phyloP scores from a whole-genome alignment of 2,797 vertebrate genomes.

The Fistularia tabacaria region DNA sequence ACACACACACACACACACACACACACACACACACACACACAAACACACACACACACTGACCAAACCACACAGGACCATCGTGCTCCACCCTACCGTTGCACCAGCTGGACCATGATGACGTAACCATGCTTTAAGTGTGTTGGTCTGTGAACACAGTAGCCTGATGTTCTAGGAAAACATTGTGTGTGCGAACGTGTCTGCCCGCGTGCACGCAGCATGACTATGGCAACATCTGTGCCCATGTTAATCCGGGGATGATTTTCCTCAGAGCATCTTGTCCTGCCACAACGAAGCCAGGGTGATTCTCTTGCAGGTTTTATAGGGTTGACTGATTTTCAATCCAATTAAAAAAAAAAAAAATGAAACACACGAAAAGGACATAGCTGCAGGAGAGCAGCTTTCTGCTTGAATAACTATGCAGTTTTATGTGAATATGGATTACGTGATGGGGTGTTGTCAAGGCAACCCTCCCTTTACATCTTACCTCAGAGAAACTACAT shows the following conservation, averaged over 20 bases:
- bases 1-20: constrained; percentile 10
- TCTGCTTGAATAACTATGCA: too few species aligned
- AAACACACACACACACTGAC: too few species aligned
- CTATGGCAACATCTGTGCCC: constrained; percentile 42
- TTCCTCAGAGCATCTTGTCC: constrained; percentile 15
- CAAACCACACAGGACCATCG: constrained; percentile 5
- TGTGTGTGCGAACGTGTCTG: constrained; percentile 2
- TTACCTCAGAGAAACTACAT: constrained; percentile 1
- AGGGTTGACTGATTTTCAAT: constrained; percentile 4
- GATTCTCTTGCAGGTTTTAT: background rate
- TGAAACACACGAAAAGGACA: too few species aligned
- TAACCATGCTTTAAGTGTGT: constrained; percentile 40
- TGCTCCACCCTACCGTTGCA: constrained; percentile 10
- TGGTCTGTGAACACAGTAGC: constrained; percentile 19
- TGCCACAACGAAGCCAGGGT: background rate
- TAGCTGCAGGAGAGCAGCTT: too few species aligned
- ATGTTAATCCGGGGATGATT: constrained; percentile 24
- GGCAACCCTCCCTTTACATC: too few species aligned
- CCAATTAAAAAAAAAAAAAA: too few species aligned
- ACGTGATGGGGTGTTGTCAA: too few species aligned
- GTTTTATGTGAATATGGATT: too few species aligned
- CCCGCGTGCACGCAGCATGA: constrained; percentile 5
- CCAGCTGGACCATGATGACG: constrained; percentile 55
- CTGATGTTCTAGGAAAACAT: constrained; percentile 18
- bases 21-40: constrained; percentile 13